These are phyloP conservation scores for Aurelia sp. DNA, from an alignment of 30 jellyfish, hydroid and myxozoan species.

Conservation along the genomic window DNA sequence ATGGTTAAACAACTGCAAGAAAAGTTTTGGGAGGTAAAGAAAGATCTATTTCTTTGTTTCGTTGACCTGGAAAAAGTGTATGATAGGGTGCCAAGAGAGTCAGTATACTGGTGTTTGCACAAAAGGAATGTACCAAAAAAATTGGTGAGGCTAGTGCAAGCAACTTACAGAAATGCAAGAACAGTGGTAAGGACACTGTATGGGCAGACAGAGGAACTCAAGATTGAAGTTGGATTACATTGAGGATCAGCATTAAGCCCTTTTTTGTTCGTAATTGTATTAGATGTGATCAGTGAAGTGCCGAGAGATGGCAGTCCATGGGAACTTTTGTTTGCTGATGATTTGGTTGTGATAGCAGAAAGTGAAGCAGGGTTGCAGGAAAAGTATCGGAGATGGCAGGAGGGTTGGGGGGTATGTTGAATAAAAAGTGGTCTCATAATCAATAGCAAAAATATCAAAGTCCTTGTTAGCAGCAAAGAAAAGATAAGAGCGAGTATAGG, in stretches of 20 bases:
- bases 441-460: too few species aligned
- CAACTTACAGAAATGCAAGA: conserved; percentile 17
- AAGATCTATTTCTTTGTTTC: neutral
- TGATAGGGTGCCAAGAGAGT: conserved; percentile 43
- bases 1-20: neutral
- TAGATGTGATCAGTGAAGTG: too few species aligned
- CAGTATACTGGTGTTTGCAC: conserved; percentile 5
- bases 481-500: too few species aligned
- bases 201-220: conserved; percentile 3
- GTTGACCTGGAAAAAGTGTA: conserved; percentile 33
- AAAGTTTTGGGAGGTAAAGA: neutral
- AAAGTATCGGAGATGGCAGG: too few species aligned
- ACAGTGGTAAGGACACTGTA: conserved; percentile 14
- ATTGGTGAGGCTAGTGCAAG: conserved; percentile 22
- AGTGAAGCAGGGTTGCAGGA: too few species aligned
- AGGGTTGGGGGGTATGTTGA: too few species aligned
- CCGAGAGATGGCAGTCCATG: too few species aligned
- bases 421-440: too few species aligned
- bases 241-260: conserved; percentile 39
- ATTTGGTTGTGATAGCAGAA: too few species aligned
- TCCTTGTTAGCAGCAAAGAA: too few species aligned
- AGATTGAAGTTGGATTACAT: conserved; percentile 27
- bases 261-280: too few species aligned
- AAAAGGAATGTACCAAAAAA: conserved; percentile 9
- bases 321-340: too few species aligned